Conservation (phyloP, 2,113 vertebrate genomes). For the Empidonax traillii region DNA sequence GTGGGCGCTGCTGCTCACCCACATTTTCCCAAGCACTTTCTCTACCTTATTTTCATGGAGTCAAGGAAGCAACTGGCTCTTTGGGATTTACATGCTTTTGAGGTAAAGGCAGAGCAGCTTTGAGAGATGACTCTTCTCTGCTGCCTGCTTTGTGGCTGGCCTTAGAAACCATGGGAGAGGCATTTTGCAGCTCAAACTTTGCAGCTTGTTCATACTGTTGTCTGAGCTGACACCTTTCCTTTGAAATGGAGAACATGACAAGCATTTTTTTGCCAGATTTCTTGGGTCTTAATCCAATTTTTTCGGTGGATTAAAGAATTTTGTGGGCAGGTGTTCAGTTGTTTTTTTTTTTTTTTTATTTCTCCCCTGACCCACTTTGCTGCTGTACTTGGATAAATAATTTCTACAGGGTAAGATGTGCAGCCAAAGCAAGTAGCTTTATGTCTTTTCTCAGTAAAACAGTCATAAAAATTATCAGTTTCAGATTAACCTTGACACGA, state of each 20-base stretch:
- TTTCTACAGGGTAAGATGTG: constrained; percentile 19
- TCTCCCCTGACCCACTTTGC: constrained; percentile 16
- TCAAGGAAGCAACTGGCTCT: neutral
- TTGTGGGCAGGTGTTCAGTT: neutral
- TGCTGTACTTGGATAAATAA: constrained; percentile 53
- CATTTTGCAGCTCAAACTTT: neutral
- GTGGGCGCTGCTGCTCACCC: neutral
- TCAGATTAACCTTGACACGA: constrained; percentile 35
- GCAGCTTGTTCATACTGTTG: neutral
- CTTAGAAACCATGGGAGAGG: neutral
- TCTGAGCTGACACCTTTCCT: constrained; percentile 31
- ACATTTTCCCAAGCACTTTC: neutral
- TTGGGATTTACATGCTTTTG: constrained; percentile 8
- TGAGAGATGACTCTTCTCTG: neutral
- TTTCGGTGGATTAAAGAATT: constrained; percentile 54
- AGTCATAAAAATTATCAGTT: constrained; percentile 30
- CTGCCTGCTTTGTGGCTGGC: neutral
- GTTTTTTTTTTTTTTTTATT: neutral
- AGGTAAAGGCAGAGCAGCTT: neutral
- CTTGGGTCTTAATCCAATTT: constrained; percentile 36
- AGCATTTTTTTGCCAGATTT: neutral
- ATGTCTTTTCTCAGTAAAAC: constrained; percentile 47
- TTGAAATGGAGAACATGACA: constrained; percentile 5
- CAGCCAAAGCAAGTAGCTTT: constrained; percentile 65
- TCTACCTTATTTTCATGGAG: neutral